These are phyloP conservation scores for Eilema depressum DNA, from an alignment of 2,888 invertebrate species.

Conservation along the genomic window DNA sequence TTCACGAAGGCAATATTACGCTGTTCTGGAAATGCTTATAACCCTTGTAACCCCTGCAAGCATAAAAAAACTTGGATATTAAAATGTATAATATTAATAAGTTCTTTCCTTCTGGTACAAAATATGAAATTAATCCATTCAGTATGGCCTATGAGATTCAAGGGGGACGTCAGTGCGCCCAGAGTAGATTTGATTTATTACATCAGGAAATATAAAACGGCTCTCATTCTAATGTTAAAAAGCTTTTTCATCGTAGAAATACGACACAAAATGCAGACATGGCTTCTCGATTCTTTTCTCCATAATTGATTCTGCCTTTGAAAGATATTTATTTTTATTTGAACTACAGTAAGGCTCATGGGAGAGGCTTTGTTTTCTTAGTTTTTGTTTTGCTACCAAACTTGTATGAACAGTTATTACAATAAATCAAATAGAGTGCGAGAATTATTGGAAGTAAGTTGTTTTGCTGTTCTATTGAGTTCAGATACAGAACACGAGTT, in stretches of 20 bases:
- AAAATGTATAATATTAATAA: conserved; percentile 9
- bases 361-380: conserved; percentile 46
- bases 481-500: conserved; percentile 25
- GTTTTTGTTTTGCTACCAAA: conserved; percentile 48
- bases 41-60: neutral
- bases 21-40: neutral
- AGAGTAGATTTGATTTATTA: conserved; percentile 65
- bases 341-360: conserved; percentile 33
- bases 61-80: neutral
- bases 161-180: conserved; percentile 53
- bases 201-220: conserved; percentile 60
- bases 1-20: no score
- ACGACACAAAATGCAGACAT: conserved; percentile 59
- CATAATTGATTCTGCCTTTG: conserved; percentile 57
- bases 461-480: conserved; percentile 41
- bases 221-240: conserved; percentile 55
- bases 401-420: conserved; percentile 45
- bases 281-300: conserved; percentile 54
- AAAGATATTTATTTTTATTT: conserved; percentile 50
- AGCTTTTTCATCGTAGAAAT: conserved; percentile 56
- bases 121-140: conserved; percentile 53
- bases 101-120: conserved; percentile 28
- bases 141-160: conserved; percentile 51
- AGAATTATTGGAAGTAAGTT: conserved; percentile 51
- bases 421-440: conserved; percentile 53